A percentile compares a stretch with the other conserved stretches of the same genome.
These are phyloP conservation scores for Xyrichtys novacula DNA, from an alignment of 2,797 vertebrate species.

Conservation along the genomic window DNA sequence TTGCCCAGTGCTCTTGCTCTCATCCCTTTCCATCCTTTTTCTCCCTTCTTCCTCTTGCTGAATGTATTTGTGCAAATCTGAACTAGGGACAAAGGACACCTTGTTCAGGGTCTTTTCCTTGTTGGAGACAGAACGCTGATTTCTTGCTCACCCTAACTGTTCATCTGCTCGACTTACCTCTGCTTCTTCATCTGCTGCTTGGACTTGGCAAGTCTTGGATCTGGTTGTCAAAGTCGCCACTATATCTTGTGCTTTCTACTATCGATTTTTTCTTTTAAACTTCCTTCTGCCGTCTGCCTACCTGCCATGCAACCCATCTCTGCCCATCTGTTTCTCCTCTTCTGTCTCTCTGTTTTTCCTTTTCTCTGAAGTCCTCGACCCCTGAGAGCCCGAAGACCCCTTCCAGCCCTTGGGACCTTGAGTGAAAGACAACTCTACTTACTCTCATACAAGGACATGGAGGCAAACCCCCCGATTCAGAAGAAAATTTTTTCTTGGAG, in stretches of 20 bases:
- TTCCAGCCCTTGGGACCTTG: conserved; percentile 86
- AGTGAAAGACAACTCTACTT: conserved; percentile 83
- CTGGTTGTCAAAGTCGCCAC: conserved; percentile 57
- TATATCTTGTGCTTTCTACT: conserved; percentile 72
- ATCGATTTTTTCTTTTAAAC: conserved; percentile 57
- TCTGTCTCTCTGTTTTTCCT: conserved; percentile 85
- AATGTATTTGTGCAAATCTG: conserved; percentile 84
- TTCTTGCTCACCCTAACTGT: conserved; percentile 67
- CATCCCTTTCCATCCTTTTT: conserved; percentile 73
- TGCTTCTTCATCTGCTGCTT: conserved; percentile 81
- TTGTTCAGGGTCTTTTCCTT: conserved; percentile 65
- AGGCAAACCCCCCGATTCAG: conserved; percentile 56
- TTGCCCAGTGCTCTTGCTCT: conserved; percentile 76
- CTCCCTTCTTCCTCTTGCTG: conserved; percentile 69
- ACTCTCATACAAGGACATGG: conserved; percentile 75
- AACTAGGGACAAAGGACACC: conserved; percentile 73
- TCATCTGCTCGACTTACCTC: conserved; percentile 74
- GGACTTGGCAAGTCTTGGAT: conserved; percentile 78
- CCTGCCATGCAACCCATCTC: conserved; percentile 80
- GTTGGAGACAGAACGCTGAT: conserved; percentile 67
- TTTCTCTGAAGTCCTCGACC: conserved; percentile 86
- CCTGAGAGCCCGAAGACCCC: conserved; percentile 87
- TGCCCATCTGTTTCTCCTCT: conserved; percentile 85
- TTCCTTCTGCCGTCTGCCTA: conserved; percentile 69
- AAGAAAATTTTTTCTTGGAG: conserved; percentile 72